Evolutionary conservation across 2,888 invertebrate species (phyloP), one percentile per base, ranked within the genome.

Genomic region (Crocallis elinguaria): DNA sequence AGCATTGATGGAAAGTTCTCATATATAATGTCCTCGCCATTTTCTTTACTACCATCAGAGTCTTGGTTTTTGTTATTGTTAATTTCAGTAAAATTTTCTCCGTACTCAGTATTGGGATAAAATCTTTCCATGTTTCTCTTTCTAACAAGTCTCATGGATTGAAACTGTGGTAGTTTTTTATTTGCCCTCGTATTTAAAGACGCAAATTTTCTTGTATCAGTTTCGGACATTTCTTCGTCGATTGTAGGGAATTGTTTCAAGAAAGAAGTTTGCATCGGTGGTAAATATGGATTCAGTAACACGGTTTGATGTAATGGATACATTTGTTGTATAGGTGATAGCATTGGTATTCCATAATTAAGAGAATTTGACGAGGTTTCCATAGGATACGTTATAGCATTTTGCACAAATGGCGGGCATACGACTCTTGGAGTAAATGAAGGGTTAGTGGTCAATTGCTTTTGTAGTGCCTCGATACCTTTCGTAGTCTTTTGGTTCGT

Each of bases 51-150:
- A 33, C 64, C 72, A 37, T 82, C 75, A 1, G 77, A 71, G 35
- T 69, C 73, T 8, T 71, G 75, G 33, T 76, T 79, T 43, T 84
- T 86, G 61, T 89, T 88, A 53, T 90, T 91, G 48, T 92, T 90
- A 7, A 92, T 92, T 75, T 91, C 91, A 49, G 78, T 82, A 23
- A 91, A 91, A 63, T 89, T 88, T 38, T 91, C 87, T 21, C 88
- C 85, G 50, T 89, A 88, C 65, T 91, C 88, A 1, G 89, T 91
- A 21, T 92, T 91, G 0, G 92, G 92, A 61, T 92, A 92, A 51
- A 92, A 92, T 45, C 88, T 79, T 72, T 91, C 92, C 0, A 92
- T 90, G 44, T 89, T 92, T 12, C 92, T 70, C 60, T 92, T 92
- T 60, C 83, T 80, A 0, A 88, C 70, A 1, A 88, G 64, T 64